Evolutionary conservation across 2,113 vertebrate genomes (phyloP).

Genomic region (Porphyrio hochstetteri): DNA sequence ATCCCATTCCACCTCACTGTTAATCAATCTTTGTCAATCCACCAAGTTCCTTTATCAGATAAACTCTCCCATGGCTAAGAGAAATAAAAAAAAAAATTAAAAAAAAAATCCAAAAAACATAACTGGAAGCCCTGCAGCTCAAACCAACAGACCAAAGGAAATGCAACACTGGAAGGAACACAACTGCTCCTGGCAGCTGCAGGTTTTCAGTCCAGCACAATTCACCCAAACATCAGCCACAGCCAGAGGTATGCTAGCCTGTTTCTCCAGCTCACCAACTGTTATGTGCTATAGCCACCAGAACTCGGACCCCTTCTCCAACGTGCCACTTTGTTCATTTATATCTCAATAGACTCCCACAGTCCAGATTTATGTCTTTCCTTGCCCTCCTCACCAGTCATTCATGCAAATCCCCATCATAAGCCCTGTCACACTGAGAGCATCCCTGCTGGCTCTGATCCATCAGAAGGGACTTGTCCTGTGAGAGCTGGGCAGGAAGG

Average conservation of each 20-base stretch:
- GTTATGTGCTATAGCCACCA: not conserved
- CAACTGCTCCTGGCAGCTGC: not conserved
- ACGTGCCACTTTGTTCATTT: not conserved
- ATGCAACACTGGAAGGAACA: not conserved
- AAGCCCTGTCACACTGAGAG: not conserved
- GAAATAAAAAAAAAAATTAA: not conserved
- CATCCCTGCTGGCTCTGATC: not conserved
- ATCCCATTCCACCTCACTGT: slow-evolving; percentile 11
- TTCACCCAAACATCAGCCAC: not conserved
- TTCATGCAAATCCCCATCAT: not conserved
- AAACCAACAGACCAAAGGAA: not conserved
- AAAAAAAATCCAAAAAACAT: not conserved
- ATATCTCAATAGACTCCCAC: not conserved
- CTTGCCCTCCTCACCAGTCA: not conserved
- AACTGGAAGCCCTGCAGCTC: not conserved
- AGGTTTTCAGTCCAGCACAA: not conserved
- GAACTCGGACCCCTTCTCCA: not conserved
- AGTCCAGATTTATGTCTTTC: not conserved
- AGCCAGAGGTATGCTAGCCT: accelerated
- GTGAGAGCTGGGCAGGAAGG: not conserved
- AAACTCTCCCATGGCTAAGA: not conserved
- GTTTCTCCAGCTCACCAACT: not conserved
- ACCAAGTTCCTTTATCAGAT: slow-evolving; percentile 15
- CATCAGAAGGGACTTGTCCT: not conserved
- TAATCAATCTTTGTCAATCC: slow-evolving; percentile 54